Percentiles rank a stretch among this genome's conserved stretches.
These are phyloP conservation scores for Drosophila jambulina DNA, from an alignment of 1,140 invertebrate genomes.

Conservation along the genomic window DNA sequence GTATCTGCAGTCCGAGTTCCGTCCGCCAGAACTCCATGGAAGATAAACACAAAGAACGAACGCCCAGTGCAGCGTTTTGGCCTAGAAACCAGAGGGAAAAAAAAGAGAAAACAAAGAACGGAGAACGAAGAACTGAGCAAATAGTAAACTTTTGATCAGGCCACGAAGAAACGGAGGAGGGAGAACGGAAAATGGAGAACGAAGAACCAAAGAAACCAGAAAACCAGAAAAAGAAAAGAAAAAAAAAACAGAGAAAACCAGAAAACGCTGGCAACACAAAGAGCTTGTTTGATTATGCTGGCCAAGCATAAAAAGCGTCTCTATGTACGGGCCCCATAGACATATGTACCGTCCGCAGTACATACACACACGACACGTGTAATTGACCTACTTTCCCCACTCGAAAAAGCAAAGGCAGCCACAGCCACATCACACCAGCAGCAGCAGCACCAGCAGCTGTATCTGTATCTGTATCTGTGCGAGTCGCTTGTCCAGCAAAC, in stretches of 20 bases:
- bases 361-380: slow-evolving; percentile 70
- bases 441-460: background rate
- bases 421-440: slow-evolving; percentile 7
- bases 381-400: slow-evolving; percentile 83
- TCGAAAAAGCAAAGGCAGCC: slow-evolving; percentile 50
- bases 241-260: background rate
- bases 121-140: slow-evolving; percentile 31
- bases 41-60: slow-evolving; percentile 43
- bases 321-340: slow-evolving; percentile 23
- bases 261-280: slow-evolving; percentile 32
- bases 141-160: slow-evolving; percentile 39
- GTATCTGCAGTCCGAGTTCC: slow-evolving; percentile 29
- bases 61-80: slow-evolving; percentile 41
- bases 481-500: slow-evolving; percentile 50
- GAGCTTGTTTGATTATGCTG: slow-evolving; percentile 47
- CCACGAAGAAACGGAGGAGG: slow-evolving; percentile 21
- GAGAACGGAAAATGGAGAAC: slow-evolving; percentile 5
- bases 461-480: slow-evolving; percentile 43
- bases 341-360: slow-evolving; percentile 18
- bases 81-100: slow-evolving; percentile 28
- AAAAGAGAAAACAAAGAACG: slow-evolving; percentile 25
- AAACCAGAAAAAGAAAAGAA: slow-evolving; percentile 2
- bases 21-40: slow-evolving; percentile 31
- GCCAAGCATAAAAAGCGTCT: slow-evolving; percentile 42
- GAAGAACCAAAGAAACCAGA: slow-evolving; percentile 11